A percentile compares a stretch with the other conserved stretches of the same genome.
Evolutionary conservation across 2,797 vertebrate species (phyloP).

Genomic region (Urophycis tenuis): DNA sequence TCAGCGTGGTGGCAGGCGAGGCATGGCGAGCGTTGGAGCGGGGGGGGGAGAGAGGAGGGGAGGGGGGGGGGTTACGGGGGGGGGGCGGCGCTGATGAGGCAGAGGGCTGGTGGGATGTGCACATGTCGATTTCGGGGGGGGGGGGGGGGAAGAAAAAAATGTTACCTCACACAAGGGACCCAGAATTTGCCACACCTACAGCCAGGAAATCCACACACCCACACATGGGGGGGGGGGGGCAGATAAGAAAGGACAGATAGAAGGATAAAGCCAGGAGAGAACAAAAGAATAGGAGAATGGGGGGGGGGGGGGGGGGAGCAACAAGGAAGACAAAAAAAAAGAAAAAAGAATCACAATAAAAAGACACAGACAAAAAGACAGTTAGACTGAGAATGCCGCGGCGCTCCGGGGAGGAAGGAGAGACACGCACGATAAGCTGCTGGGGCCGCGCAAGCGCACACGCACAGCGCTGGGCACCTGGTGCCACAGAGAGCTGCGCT

Average conservation of each 20-base stretch:
- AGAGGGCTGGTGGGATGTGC: conserved; percentile 19
- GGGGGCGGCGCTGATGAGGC: conserved; percentile 11
- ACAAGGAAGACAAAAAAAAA: conserved; percentile 26
- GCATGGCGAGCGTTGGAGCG: too few species aligned
- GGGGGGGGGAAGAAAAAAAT: conserved; percentile 35
- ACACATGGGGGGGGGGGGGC: conserved; percentile 12
- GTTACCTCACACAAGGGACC: conserved; percentile 88
- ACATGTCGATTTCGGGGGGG: not conserved
- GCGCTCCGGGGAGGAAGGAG: conserved; percentile 2
- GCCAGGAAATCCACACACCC: conserved; percentile 51
- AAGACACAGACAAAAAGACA: conserved; percentile 44
- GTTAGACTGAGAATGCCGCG: too few species aligned
- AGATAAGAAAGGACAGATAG: not conserved
- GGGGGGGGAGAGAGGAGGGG: not conserved
- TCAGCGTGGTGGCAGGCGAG: too few species aligned
- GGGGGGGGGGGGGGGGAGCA: conserved; percentile 14
- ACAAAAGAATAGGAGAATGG: not conserved
- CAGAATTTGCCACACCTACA: conserved; percentile 87
- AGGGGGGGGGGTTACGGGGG: not conserved
- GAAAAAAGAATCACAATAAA: conserved; percentile 25
- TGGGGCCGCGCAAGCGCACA: conserved; percentile 7
- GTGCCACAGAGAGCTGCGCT: not conserved
- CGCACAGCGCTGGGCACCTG: not conserved
- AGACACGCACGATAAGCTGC: conserved; percentile 6
- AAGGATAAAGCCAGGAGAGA: not conserved